phyloP scores from a whole-genome alignment of 2,113 vertebrate species.

The rat (Rattus norvegicus) region GRCr8 NC_086020.1:57499501-57500000 shows the following conservation, averaged over 20 bases:
- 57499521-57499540: slow-evolving; percentile 21
- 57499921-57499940: background rate
- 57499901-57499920: background rate
- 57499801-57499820: slow-evolving; percentile 33
- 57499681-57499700: background rate
- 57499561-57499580: background rate
- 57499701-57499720: background rate
- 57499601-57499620: slow-evolving; percentile 25
- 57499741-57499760: background rate
- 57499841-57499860: slow-evolving; percentile 47
- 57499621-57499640: slow-evolving; percentile 14
- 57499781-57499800: slow-evolving; percentile 8
- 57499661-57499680: background rate
- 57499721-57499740: background rate
- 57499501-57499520: background rate
- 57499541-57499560: slow-evolving; percentile 44
- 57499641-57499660: background rate
- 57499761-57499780: background rate
- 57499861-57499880: slow-evolving; percentile 8
- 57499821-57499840: slow-evolving; percentile 34
- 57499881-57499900: background rate
- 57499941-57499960: background rate
- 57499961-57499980: slow-evolving; percentile 1
- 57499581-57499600: slow-evolving; percentile 5
- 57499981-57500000: background rate